phyloP scores from a whole-genome alignment of 2,113 vertebrate species.

The Podocnemis expansa region DNA sequence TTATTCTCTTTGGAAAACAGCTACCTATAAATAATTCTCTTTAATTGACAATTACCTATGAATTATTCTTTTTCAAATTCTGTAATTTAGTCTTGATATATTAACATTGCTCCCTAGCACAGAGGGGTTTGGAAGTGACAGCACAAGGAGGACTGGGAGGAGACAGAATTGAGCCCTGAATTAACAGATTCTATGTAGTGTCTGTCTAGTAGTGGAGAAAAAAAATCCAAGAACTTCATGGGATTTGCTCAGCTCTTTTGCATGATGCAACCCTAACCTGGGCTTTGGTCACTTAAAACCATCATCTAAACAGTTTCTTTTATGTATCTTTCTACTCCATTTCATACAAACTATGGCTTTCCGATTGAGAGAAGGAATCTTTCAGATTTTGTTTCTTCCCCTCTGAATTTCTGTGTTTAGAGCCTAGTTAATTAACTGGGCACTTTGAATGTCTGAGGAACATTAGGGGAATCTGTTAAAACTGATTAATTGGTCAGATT shows the following conservation, averaged over 20 bases:
- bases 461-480: slow-evolving; percentile 29
- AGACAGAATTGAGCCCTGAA: not conserved
- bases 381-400: not conserved
- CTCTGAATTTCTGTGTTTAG: not conserved
- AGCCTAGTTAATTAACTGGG: not conserved
- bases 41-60: slow-evolving; percentile 39
- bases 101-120: slow-evolving; percentile 11
- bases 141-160: not conserved
- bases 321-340: not conserved
- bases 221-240: not conserved
- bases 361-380: not conserved
- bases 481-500: slow-evolving; percentile 50
- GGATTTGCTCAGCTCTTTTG: not conserved
- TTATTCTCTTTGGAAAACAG: slow-evolving; percentile 29
- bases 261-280: not conserved
- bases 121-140: not conserved
- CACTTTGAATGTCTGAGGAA: not conserved
- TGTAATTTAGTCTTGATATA: slow-evolving; percentile 30
- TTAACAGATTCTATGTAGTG: not conserved
- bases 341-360: not conserved
- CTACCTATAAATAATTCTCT: slow-evolving; percentile 34
- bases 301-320: not conserved
- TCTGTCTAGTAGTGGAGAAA: not conserved
- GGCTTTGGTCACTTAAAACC: not conserved
- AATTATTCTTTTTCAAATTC: slow-evolving; percentile 65